Evolutionary conservation across 2,888 invertebrate genomes (phyloP), one percentile per base, ranked within the genome.

Genomic region (Aporophyla lueneburgensis): DNA sequence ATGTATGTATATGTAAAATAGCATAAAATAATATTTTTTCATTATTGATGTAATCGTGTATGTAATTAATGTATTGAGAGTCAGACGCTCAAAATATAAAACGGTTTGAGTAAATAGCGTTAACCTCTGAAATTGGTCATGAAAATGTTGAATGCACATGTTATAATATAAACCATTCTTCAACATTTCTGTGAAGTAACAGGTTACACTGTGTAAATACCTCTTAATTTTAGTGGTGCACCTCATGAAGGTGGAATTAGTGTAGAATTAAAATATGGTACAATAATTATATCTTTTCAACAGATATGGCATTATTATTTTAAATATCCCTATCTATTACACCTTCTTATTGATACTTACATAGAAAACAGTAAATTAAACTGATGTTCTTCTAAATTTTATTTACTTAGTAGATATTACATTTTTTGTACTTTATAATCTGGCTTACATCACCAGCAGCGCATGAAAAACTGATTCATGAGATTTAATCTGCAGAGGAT

Each of bases 231-330:
- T 87, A 86, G 85, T 82, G 84, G 78, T 86, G 71, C 78, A 85
- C 85, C 83, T 86, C 69, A 61, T 76, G 73, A 76, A 84, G 84
- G 87, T 85, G 71, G 78, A 82, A 71, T 80, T 87, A 87, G 85
- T 87, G 81, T 90, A 89, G 78, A 83, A 78, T 88, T 86, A 87
- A 88, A 89, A 85, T 88, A 86, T 86, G 89, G 89, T 92, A 91
- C 89, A 91, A 91, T 91, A 91, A 90, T 84, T 89, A 90, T 89
- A 89, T 89, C 86, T 90, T 89, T 90, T 85, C 69, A 87, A 87
- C 83, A 78, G 40, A 82, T 74, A 49, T 14, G 53, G 53, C 63
- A 54, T 78, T 87, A 59, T 84, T 74, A 65, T 86, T 83, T 81
- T 62, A 14, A 54, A 51, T 21, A 16, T 19, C 69, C 61, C 51